Base-by-base conservation (phyloP, 2,888 invertebrate genomes). In the Julus scanicus region DNA sequence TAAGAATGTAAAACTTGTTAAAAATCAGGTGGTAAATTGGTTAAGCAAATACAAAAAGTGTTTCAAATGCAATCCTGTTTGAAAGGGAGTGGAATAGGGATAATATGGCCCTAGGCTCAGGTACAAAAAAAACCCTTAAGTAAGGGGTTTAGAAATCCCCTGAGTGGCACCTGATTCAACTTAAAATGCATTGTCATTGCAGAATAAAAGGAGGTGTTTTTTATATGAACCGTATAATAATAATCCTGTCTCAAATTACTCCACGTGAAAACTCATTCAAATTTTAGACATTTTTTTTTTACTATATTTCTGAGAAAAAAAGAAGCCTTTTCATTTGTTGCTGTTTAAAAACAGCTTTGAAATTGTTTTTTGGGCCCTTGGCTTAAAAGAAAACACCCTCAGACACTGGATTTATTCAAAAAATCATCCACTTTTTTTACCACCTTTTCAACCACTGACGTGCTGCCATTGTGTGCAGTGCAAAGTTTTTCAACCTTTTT, bases 201-300 rank as follows among this genome's bases (percentile, higher is more conserved):
- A 4, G 8, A 53, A 53, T 11, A 53, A 53, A 53, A 53, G 53
- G 53, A 53, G 53, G 48, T 48, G 6, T 48, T 48, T 48, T 48
- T 48, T 48, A 53, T 53, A 15, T 2, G 13, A 11, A 13, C 2
- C 53, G 8, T 53, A 53, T 53, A 53, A 53, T 53, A 53, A 53
- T 53, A 53, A 53, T 53, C 53, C 53, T 53, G 53, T 53, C 53
- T 53, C 53, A 53, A 53, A 53, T 53, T 53, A 53, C 53, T 53
- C 53, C 8, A 53, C 53, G 8, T 53, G 53, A 53, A 53, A 53
- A 48, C 53, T 53, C 53, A 53, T 53, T 53, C 53, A 53, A 53
- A n/a, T n/a, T n/a, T n/a, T n/a, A n/a, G n/a, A n/a, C n/a, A n/a
- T 53, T 53, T 53, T 53, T 53, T 53, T 53, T 53, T 53, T 53